These are phyloP conservation scores for Ptyas mucosa DNA, from an alignment of 2,113 vertebrate species.

Conservation along the genomic window DNA sequence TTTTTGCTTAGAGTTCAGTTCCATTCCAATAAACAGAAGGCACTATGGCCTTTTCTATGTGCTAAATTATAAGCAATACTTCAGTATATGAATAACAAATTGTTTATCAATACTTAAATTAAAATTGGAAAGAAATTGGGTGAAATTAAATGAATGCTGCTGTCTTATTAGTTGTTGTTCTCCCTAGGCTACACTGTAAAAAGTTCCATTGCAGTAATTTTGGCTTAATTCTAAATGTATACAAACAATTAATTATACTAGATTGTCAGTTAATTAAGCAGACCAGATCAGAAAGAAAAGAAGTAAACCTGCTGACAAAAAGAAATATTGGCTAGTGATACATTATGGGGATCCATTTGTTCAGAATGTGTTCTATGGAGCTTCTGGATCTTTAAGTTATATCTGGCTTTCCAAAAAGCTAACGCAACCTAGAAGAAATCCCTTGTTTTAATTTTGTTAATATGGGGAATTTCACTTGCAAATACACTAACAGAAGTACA, in stretches of 20 bases:
- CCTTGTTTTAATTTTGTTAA: background rate
- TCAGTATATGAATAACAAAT: background rate
- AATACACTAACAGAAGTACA: background rate
- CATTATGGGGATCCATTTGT: background rate
- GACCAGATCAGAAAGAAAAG: background rate
- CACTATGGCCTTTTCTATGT: background rate
- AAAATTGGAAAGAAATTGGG: background rate
- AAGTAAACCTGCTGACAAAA: background rate
- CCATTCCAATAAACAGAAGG: background rate
- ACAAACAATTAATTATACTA: background rate
- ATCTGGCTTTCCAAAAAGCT: background rate
- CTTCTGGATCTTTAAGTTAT: background rate
- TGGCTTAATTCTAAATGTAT: background rate
- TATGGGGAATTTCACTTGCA: background rate
- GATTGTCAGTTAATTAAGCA: background rate
- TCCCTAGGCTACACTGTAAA: background rate
- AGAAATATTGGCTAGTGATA: background rate
- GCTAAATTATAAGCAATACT: background rate
- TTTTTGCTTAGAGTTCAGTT: background rate
- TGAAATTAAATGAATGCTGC: background rate
- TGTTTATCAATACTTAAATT: background rate
- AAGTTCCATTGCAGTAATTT: background rate
- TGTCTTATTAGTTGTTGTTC: background rate
- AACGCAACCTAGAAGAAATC: background rate
- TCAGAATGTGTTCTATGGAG: background rate